phyloP scores from a whole-genome alignment of 1,140 invertebrate genomes.

The Drosophila parvula region DNA sequence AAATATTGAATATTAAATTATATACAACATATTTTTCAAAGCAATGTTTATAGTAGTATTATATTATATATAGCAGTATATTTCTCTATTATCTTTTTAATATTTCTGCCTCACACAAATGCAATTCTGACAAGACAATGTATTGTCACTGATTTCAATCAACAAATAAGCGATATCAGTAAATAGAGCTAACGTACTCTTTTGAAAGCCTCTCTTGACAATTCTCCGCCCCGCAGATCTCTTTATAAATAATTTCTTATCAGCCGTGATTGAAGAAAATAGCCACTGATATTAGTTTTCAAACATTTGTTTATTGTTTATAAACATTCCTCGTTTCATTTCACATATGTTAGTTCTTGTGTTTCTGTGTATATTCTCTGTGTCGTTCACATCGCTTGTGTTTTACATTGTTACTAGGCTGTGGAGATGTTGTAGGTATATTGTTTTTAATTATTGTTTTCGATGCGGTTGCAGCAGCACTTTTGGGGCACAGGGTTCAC shows the following conservation, averaged over 20 bases:
- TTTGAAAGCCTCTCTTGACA: neutral
- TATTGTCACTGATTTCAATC: no score
- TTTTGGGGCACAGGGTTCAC: neutral
- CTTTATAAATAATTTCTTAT: neutral
- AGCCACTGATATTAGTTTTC: constrained; percentile 61
- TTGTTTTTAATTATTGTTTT: constrained; percentile 18
- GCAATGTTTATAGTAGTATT: no score
- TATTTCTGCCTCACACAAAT: no score
- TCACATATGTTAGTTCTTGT: constrained; percentile 56
- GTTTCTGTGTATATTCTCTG: constrained; percentile 55
- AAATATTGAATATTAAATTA: no score
- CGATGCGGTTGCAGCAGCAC: constrained; percentile 12
- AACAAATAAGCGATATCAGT: neutral
- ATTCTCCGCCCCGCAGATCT: neutral
- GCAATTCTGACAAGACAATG: no score
- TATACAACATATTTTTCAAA: no score
- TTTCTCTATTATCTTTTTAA: no score
- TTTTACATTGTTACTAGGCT: constrained; percentile 39
- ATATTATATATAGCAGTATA: no score
- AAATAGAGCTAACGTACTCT: neutral
- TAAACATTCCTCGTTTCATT: constrained; percentile 77
- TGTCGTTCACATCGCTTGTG: constrained; percentile 46
- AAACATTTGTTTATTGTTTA: constrained; percentile 81
- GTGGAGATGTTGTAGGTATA: constrained; percentile 27
- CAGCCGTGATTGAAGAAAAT: neutral